These are phyloP conservation scores for Troilus luridus DNA, from an alignment of 2,888 invertebrate genomes.

Conservation along the genomic window DNA sequence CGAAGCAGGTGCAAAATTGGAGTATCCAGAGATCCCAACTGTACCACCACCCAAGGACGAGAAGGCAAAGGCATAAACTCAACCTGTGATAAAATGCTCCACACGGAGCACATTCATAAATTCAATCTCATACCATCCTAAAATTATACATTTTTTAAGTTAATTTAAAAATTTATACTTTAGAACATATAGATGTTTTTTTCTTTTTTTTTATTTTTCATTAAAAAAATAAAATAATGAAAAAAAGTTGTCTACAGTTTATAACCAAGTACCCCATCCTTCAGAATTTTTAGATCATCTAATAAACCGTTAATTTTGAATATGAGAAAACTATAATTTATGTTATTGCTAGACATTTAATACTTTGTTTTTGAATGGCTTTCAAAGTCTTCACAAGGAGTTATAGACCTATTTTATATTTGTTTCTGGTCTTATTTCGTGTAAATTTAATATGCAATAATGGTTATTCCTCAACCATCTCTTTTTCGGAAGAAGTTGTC, in stretches of 20 bases:
- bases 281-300: not conserved
- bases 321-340: too few relatives aligned
- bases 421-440: too few relatives aligned
- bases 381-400: too few relatives aligned
- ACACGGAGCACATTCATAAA: slow-evolving; percentile 11
- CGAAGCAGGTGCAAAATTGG: slow-evolving; percentile 86
- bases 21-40: slow-evolving; percentile 86
- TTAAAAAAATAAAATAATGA: slow-evolving; percentile 53
- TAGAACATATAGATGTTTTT: slow-evolving; percentile 45
- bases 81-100: slow-evolving; percentile 38
- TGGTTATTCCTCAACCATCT: too few relatives aligned
- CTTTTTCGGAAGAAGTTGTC: too few relatives aligned
- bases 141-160: slow-evolving; percentile 38
- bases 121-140: slow-evolving; percentile 48
- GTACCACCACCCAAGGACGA: slow-evolving; percentile 68
- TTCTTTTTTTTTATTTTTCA: slow-evolving; percentile 52
- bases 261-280: not conserved
- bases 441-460: too few relatives aligned
- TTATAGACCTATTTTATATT: too few relatives aligned
- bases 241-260: not conserved
- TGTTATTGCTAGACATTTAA: too few relatives aligned
- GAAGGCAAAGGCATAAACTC: slow-evolving; percentile 64
- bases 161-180: slow-evolving; percentile 47
- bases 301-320: too few relatives aligned
- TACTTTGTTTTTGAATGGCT: too few relatives aligned